phyloP scores from a whole-genome alignment of 2,888 invertebrate genomes.

The Acronicta leporina region DNA sequence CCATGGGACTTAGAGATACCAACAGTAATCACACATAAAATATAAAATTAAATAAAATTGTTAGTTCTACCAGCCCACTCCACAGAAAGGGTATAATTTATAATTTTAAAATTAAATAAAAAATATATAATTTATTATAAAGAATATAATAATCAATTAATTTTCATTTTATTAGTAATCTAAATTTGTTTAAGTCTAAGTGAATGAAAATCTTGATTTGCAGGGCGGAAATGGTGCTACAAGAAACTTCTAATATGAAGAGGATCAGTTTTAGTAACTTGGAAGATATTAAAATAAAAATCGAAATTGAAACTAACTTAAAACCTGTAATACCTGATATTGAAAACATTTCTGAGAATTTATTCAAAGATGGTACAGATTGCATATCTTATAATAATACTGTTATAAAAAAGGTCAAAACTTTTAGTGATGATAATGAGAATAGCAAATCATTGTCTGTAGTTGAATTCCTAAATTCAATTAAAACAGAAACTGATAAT shows the following conservation, averaged over 20 bases:
- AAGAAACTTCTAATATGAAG: slow-evolving; percentile 57
- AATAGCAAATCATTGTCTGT: slow-evolving; percentile 57
- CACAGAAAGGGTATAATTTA: too few relatives aligned
- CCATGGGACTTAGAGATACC: too few relatives aligned
- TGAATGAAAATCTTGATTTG: background rate
- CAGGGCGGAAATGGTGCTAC: slow-evolving; percentile 67
- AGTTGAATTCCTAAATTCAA: slow-evolving; percentile 66
- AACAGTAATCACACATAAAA: too few relatives aligned
- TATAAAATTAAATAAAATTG: too few relatives aligned
- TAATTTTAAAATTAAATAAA: too few relatives aligned
- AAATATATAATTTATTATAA: too few relatives aligned
- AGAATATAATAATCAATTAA: too few relatives aligned
- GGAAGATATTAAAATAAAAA: slow-evolving; percentile 66
- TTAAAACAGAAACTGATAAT: slow-evolving; percentile 63
- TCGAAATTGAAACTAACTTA: slow-evolving; percentile 51
- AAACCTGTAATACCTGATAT: slow-evolving; percentile 42
- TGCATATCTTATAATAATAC: slow-evolving; percentile 56
- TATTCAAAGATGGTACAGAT: slow-evolving; percentile 46
- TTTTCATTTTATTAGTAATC: too few relatives aligned
- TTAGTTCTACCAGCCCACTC: too few relatives aligned
- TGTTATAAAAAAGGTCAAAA: slow-evolving; percentile 61
- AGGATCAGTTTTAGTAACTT: slow-evolving; percentile 68
- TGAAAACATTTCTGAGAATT: slow-evolving; percentile 41
- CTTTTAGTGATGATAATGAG: slow-evolving; percentile 11
- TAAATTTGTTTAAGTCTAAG: too few relatives aligned